Conservation (phyloP, 1,140 invertebrate species). For the Hyposmocoma kahamanoa region DNA sequence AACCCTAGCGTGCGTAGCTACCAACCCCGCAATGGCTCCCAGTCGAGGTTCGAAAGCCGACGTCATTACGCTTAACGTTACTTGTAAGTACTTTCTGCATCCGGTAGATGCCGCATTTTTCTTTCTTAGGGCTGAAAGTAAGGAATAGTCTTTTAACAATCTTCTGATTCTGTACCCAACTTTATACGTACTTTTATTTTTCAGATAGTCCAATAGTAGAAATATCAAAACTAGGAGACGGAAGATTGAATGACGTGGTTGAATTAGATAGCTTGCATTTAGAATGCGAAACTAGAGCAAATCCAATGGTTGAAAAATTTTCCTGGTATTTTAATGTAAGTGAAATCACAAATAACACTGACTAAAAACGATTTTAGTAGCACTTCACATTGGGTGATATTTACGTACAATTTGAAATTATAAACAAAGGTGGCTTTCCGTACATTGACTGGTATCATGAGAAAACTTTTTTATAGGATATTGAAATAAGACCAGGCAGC, state of each 20-base stretch:
- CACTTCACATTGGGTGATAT: too few species aligned
- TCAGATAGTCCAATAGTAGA: constrained; percentile 62
- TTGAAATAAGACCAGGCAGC: constrained; percentile 36
- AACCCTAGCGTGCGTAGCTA: constrained; percentile 86
- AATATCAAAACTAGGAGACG: constrained; percentile 40
- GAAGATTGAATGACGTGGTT: constrained; percentile 41
- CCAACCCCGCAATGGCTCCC: constrained; percentile 81
- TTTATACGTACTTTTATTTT: too few species aligned
- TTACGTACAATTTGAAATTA: too few species aligned
- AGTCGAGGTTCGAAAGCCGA: constrained; percentile 81
- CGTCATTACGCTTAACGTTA: constrained; percentile 87
- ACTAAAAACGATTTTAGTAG: too few species aligned
- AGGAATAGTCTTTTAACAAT: too few species aligned
- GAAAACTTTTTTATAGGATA: constrained; percentile 43
- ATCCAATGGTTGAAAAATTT: constrained; percentile 82
- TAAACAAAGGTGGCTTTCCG: too few species aligned
- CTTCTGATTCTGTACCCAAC: too few species aligned
- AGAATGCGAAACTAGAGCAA: constrained; percentile 85
- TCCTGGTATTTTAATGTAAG: constrained; percentile 87
- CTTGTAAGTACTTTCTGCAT: too few species aligned
- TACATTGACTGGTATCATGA: too few species aligned
- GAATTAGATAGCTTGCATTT: constrained; percentile 77
- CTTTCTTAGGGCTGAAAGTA: too few species aligned
- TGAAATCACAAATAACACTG: too few species aligned
- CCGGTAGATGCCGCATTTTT: too few species aligned